Evolutionary conservation across 2,888 invertebrate species (phyloP), one percentile per base, ranked within the genome.

Genomic region (Itoplectis maculator): DNA sequence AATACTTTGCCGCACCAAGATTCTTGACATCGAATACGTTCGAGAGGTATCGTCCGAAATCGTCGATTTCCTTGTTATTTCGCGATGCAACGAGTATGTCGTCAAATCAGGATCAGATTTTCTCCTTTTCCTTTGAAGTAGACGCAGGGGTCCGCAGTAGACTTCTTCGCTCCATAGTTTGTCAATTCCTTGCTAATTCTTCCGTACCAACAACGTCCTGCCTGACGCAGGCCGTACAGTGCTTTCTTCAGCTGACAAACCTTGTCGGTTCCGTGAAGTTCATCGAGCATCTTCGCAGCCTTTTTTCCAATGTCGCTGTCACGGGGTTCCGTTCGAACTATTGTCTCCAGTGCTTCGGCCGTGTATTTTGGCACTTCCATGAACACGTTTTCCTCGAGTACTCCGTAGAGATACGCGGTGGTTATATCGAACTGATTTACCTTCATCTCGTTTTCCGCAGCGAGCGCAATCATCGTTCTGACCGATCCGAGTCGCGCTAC

Each of bases 151-250:
- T 63, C 61, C 4, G 88, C 79, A 13, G 86, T 83, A 15, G 81
- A 84, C 45, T 87, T 78, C 23, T 49, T 63, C 84, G 88, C 87
- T 18, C 82, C 80, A 68, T 86, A 88, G 6, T 85, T 72, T 37
- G 80, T 63, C 20, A 88, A 72, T 20, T 85, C 40, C 23, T 85
- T 82, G 9, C 77, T 77, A 9, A 89, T 82, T 51, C 86, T 86
- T 20, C 74, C 82, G 49, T 81, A 29, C 72, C 81, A 77, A n/a
- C 65, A 65, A 15, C 70, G 70, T 56, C 76, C 70, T 4, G 77
- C 81, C 47, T 81, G 77, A 2, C 37, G 49, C 0, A 70, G 51
- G 3, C 76, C 76, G 59, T 80, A 80, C 2, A 77, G 40, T 13
- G 73, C 77, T 23, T 54, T 70, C 29, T 78, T 73, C 20, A 81